These are phyloP conservation scores for Linyphia triangularis DNA, from an alignment of 2,888 invertebrate genomes.

Conservation along the genomic window DNA sequence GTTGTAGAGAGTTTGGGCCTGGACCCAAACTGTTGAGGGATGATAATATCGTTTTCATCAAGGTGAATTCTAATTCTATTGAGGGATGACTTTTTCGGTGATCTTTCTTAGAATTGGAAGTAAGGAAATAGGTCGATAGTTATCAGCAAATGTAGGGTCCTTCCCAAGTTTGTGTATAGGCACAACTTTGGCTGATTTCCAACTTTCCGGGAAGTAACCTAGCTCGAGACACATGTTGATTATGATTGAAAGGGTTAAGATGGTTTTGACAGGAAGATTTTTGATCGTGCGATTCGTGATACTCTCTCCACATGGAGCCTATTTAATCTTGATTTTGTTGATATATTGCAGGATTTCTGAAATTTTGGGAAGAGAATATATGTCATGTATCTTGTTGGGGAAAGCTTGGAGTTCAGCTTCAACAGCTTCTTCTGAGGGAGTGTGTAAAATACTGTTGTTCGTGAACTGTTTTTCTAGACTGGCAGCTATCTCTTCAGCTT, in stretches of 20 bases:
- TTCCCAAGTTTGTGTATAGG: background rate
- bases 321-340: too few species aligned
- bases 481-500: background rate
- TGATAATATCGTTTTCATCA: background rate
- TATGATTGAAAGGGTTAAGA: background rate
- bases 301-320: too few species aligned
- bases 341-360: too few species aligned
- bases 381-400: too few species aligned
- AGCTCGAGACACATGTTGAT: background rate
- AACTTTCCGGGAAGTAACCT: background rate
- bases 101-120: too few species aligned
- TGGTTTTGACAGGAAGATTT: background rate
- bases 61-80: background rate
- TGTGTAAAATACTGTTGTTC: too few species aligned
- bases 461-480: too few species aligned
- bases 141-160: background rate
- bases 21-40: background rate
- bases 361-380: too few species aligned
- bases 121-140: conserved; percentile 21
- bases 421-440: too few species aligned
- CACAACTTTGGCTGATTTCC: background rate
- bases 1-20: background rate
- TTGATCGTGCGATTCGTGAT: conserved; percentile 15
- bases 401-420: too few species aligned
- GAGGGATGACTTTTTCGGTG: background rate